Evolutionary conservation across 1,140 invertebrate species (phyloP).

Genomic region (Galleria mellonella): DNA sequence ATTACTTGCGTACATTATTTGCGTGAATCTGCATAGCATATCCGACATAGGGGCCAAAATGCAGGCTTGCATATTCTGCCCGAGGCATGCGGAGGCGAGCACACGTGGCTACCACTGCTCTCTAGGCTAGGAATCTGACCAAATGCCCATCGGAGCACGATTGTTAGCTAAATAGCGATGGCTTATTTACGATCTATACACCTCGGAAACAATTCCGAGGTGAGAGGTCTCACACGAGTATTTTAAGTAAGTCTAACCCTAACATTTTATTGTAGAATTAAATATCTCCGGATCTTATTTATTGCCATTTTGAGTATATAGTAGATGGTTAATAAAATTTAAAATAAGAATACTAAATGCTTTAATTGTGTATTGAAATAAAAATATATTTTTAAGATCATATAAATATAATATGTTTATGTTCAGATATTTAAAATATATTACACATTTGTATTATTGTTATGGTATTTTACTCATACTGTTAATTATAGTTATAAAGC

Average conservation of each 20-base stretch:
- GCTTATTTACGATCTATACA: slow-evolving; percentile 55
- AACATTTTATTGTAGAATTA: no score
- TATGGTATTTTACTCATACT: no score
- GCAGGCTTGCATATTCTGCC: slow-evolving; percentile 55
- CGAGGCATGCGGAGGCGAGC: slow-evolving; percentile 63
- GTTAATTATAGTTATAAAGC: no score
- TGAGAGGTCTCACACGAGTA: slow-evolving; percentile 12
- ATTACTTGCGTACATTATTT: slow-evolving; percentile 48
- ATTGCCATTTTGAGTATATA: no score
- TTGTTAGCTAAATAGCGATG: slow-evolving; percentile 64
- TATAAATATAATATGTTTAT: no score
- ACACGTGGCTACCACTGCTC: slow-evolving; percentile 63
- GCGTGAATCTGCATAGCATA: slow-evolving; percentile 57
- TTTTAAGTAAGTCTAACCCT: slow-evolving; percentile 4
- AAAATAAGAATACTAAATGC: no score
- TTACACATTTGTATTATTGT: no score
- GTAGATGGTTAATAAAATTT: no score
- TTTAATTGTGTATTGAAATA: no score
- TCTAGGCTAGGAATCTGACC: slow-evolving; percentile 63
- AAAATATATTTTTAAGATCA: no score
- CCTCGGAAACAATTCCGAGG: slow-evolving; percentile 20
- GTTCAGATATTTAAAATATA: no score
- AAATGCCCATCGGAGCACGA: slow-evolving; percentile 65
- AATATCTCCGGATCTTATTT: no score
- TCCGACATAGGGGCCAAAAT: slow-evolving; percentile 62